Evolutionary conservation across 2,888 invertebrate species (phyloP), one percentile per base, ranked within the genome.

Genomic region (Apotomis betuletana): DNA sequence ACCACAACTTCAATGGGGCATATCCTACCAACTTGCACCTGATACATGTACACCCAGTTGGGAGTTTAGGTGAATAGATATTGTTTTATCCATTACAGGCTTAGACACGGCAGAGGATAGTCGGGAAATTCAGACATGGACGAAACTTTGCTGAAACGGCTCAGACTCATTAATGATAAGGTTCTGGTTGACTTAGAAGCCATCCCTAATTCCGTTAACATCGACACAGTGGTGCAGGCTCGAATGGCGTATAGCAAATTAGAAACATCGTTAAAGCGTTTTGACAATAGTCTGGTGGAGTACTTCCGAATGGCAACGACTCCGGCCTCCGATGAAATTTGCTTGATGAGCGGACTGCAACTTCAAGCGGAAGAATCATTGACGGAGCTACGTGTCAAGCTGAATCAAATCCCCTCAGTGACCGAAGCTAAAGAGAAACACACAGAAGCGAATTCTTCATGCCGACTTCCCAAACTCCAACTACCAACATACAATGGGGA

Each of bases 111-210:
- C 6, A 8, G 6, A 55, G 8, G 3, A 51, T 27, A 15, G 15
- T 15, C 15, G 15, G 1, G 15, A 15, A 15, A 15, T 15, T 15
- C 15, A 5, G 38, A 3, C n/a, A 58, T 58, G 38, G 58, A 58
- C 4, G 38, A 58, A 12, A 5, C n/a, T 4, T 2, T 58, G 3
- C 38, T 58, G 4, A 12, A 38, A 12, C 3, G 58, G 4, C 58
- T 58, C n/a, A 36, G 58, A 38, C 58, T 58, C 38, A 58, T 58
- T 6, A 10, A 58, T 12, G 58, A 58, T 10, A 58, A 58, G 12
- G 9, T 58, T 12, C 3, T 3, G 0, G 12, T 12, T 8, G 58
- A 58, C 58, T 58, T 58, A 38, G 58, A 9, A n/a, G 10, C 10
- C 0, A 58, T 58, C 4, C 58, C 58, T 3, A n/a, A n/a, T 10